Evolutionary conservation across 1,140 invertebrate genomes (phyloP), one percentile per base, ranked within the genome.

Genomic region (Euura saliciscinereae): DNA sequence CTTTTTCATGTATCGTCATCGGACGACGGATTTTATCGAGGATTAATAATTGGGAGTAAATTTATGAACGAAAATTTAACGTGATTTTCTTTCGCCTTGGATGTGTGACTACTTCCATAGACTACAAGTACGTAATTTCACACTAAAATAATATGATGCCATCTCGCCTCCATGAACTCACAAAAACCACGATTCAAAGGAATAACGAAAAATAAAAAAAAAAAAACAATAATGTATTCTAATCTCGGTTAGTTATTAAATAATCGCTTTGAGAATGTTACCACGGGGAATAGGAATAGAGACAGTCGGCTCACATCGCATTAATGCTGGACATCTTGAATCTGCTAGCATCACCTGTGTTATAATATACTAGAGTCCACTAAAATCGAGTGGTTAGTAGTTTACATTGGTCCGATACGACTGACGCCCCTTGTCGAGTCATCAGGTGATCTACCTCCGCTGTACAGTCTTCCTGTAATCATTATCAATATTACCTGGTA

Each of bases 331-430:
- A n/a, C 51, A 59, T 59, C 51, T 59, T 59, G 13, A 59, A 59
- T 59, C 8, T 59, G 51, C 51, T 59, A 42, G 66, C 66, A 67
- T 67, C 13, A 67, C 66, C 66, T 13, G 43, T 44, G 66, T 67
- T 44, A 67, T 67, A 67, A 28, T 67, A 67, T 44, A 67, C 43
- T 67, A 67, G 28, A 67, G 66, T 73, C 73, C 51, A 71, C 75
- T 78, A 78, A 66, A 73, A 67, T 78, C 78, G 81, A 80, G 78
- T 78, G 72, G 75, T 83, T 79, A 78, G 77, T 83, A 83, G 79
- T 82, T 28, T 83, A 83, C 78, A 85, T 85, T 85, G 83, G 83
- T 85, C 83, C 83, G 79, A 81, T 82, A 82, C 80, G 76, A 80
- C 81, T 79, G 80, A 79, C 79, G 82, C 76, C 75, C 65, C 43